Evolutionary conservation across 2,797 vertebrate species (phyloP).

Genomic region (Semaprochilodus insignis): DNA sequence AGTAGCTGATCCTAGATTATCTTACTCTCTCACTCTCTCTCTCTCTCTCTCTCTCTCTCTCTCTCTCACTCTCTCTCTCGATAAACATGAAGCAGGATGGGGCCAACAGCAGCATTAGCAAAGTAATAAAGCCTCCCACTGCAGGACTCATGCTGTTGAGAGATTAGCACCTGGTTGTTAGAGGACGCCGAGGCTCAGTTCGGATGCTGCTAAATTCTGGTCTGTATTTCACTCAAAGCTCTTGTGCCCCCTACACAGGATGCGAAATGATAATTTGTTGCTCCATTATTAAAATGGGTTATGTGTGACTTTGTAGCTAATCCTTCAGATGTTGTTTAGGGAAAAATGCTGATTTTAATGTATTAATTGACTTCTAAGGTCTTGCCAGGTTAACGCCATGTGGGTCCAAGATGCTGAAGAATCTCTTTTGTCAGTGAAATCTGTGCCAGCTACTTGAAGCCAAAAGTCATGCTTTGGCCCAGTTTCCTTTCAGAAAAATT

Average conservation of each 20-base stretch:
- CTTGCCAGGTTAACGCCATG: neutral
- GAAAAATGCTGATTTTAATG: neutral
- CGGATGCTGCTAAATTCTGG: neutral
- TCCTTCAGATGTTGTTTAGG: too few species aligned
- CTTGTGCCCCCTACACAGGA: too few species aligned
- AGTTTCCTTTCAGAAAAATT: neutral
- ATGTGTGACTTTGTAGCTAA: too few species aligned
- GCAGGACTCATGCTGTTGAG: neutral
- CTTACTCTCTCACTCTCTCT: neutral
- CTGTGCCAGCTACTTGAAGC: neutral
- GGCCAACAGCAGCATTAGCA: constrained; percentile 2
- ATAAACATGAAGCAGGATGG: constrained; percentile 6
- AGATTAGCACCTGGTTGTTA: constrained; percentile 42
- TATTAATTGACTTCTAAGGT: neutral
- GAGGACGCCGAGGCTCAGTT: constrained; percentile 1
- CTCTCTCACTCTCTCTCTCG: too few species aligned
- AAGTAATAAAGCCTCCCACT: neutral
- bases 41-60: too few species aligned
- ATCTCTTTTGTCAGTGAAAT: constrained; percentile 15
- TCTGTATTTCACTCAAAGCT: neutral
- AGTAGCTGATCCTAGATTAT: constrained; percentile 5
- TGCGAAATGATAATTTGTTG: neutral
- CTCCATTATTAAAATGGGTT: neutral
- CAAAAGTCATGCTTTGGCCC: neutral
- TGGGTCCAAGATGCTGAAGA: neutral